These are phyloP conservation scores for Philhelius pedissequus DNA, from an alignment of 2,888 invertebrate species.

Conservation along the genomic window DNA sequence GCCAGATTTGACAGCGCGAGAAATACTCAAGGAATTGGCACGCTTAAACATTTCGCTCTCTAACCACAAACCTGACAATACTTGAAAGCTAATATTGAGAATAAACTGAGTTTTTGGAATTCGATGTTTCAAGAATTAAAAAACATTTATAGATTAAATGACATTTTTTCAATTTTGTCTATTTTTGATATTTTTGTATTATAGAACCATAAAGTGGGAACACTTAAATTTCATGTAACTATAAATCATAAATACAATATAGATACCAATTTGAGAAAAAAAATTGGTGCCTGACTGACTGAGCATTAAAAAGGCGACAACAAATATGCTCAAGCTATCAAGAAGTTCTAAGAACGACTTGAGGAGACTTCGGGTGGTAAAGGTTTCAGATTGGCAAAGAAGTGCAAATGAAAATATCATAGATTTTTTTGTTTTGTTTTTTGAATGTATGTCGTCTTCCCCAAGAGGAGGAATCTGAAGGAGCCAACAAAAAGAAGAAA, in stretches of 20 bases:
- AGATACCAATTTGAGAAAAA: conserved; percentile 15
- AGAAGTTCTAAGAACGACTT: conserved; percentile 32
- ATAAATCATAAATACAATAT: conserved; percentile 44
- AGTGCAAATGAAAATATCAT: conserved; percentile 57
- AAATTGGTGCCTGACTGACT: conserved; percentile 24
- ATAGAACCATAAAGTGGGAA: not conserved
- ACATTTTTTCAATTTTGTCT: no score
- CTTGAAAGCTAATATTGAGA: no score
- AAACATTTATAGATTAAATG: no score
- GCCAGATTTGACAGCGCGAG: no score
- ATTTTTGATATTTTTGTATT: no score
- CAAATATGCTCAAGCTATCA: conserved; percentile 52
- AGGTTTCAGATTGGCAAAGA: conserved; percentile 35
- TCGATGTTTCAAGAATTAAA: no score
- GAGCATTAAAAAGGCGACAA: conserved; percentile 47
- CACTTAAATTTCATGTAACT: not conserved
- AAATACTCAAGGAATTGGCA: no score
- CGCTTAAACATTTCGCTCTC: no score
- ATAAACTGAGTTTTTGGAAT: no score
- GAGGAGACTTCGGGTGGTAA: not conserved
- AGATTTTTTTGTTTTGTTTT: not conserved
- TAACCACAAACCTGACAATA: no score
- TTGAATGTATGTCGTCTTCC: not conserved
- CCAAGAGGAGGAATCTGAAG: not conserved
- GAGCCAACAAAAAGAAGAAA: not conserved